Conservation (phyloP, 2,888 invertebrate genomes). For the Seira ritae region DNA sequence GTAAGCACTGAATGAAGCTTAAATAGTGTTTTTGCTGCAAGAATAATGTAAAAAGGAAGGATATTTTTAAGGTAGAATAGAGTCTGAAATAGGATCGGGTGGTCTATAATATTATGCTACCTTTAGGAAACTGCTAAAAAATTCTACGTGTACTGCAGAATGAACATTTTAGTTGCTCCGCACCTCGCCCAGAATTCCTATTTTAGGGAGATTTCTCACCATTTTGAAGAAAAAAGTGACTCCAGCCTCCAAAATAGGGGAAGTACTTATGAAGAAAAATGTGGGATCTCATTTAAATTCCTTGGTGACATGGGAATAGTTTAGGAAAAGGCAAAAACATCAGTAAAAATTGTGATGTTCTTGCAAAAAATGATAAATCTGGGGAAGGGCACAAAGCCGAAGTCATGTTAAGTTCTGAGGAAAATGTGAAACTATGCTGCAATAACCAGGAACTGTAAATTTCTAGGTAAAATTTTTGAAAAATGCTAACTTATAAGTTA, state of each 20-base stretch:
- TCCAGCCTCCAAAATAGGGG: not conserved
- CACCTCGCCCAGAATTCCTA: not conserved
- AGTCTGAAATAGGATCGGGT: not conserved
- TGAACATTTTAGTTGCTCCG: not conserved
- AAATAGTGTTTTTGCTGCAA: not conserved
- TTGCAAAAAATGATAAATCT: constrained; percentile 52
- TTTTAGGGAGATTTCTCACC: not conserved
- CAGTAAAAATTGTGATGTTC: constrained; percentile 51
- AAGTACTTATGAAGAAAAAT: constrained; percentile 25
- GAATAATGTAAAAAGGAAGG: not conserved
- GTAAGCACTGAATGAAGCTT: not conserved
- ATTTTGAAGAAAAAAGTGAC: not conserved
- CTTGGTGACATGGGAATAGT: constrained; percentile 49
- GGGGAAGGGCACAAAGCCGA: constrained; percentile 19
- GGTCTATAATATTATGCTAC: not conserved
- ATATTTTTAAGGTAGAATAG: not conserved
- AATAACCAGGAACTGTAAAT: too few relatives aligned
- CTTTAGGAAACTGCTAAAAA: not conserved
- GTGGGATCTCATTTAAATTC: constrained; percentile 54
- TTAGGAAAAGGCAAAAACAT: constrained; percentile 40
- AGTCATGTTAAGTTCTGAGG: too few relatives aligned
- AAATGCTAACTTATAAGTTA: too few relatives aligned
- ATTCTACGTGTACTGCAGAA: not conserved
- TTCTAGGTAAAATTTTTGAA: too few relatives aligned
- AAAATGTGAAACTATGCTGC: not conserved